phyloP scores from a whole-genome alignment of 92 coral and sea anemone species.

The Bergia puertoricense region DNA sequence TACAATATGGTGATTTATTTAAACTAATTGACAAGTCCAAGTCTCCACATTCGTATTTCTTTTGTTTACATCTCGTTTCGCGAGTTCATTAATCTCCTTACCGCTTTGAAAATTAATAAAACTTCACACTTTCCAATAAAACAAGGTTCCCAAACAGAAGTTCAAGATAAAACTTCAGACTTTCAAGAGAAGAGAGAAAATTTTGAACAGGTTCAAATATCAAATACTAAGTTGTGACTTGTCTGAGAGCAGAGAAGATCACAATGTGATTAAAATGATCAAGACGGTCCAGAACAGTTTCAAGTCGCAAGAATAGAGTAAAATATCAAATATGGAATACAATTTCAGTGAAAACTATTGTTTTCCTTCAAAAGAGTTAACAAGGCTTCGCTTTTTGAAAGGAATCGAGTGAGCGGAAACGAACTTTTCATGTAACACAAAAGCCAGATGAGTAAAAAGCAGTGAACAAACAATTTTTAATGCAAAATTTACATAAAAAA shows the following conservation, averaged over 20 bases:
- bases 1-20: not conserved
- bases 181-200: too few relatives aligned
- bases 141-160: not conserved
- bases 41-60: not conserved
- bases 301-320: not conserved
- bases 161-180: not conserved
- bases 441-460: not conserved
- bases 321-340: too few relatives aligned
- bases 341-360: not conserved
- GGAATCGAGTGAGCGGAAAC: not conserved
- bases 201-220: too few relatives aligned
- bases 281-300: not conserved
- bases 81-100: not conserved
- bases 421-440: not conserved
- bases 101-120: not conserved
- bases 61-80: not conserved
- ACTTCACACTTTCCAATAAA: not conserved
- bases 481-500: not conserved
- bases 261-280: not conserved
- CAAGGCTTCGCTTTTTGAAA: not conserved
- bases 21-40: too few relatives aligned
- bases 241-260: not conserved
- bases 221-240: not conserved
- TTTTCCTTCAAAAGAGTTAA: too few relatives aligned
- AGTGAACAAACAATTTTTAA: not conserved